These are phyloP conservation scores for Lobophora halterata DNA, from an alignment of 2,888 invertebrate genomes.

Conservation along the genomic window DNA sequence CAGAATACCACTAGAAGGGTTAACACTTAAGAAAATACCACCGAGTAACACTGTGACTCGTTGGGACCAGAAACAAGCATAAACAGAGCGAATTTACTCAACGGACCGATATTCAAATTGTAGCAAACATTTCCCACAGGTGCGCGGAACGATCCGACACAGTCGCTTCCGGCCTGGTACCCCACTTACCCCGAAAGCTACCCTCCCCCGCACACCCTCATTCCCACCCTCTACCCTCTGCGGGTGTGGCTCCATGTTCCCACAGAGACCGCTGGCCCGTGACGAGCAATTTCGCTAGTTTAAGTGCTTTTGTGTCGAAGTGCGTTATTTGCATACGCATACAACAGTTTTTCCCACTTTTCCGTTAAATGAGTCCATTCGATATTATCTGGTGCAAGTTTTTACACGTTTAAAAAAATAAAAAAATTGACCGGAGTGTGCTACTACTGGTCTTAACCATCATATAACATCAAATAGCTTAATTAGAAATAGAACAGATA, in stretches of 20 bases:
- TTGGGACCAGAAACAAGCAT: too few relatives aligned
- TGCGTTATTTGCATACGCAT: conserved; percentile 38
- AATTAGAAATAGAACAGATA: too few relatives aligned
- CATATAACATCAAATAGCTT: too few relatives aligned
- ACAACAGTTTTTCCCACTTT: conserved; percentile 16
- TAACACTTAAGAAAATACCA: too few relatives aligned
- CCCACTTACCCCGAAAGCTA: conserved; percentile 56
- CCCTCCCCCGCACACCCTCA: conserved; percentile 38
- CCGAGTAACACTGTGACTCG: too few relatives aligned
- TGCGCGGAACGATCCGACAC: conserved; percentile 67
- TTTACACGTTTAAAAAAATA: too few relatives aligned
- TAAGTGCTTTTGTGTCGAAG: conserved; percentile 40
- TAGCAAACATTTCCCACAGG: conserved; percentile 69
- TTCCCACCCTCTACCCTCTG: conserved; percentile 37
- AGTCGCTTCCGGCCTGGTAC: conserved; percentile 70
- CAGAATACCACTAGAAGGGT: too few relatives aligned
- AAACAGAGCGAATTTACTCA: conserved; percentile 32
- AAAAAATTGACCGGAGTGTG: too few relatives aligned
- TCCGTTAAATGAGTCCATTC: conserved; percentile 10
- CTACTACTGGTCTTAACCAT: too few relatives aligned
- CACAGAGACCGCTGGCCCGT: conserved; percentile 65
- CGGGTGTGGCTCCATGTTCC: conserved; percentile 54
- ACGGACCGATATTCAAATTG: conserved; percentile 57
- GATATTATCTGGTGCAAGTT: too few relatives aligned
- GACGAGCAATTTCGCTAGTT: conserved; percentile 67